A percentile compares a stretch with the other conserved stretches of the same genome.
Evolutionary conservation across 2,888 invertebrate genomes (phyloP).

Genomic region (Lasioglossum morio): DNA sequence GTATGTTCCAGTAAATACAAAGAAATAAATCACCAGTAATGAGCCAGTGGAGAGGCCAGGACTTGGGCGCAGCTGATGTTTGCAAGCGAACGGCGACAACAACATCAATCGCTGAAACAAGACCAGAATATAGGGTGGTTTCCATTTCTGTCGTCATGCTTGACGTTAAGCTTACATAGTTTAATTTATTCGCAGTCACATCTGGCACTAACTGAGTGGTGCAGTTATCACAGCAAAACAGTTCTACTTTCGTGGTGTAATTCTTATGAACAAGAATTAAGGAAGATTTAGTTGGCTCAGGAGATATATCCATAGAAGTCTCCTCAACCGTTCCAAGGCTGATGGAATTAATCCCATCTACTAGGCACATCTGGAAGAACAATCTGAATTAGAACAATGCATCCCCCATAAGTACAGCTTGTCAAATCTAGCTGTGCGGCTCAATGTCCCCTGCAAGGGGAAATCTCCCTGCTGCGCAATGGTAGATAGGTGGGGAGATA

Average conservation of each 20-base stretch:
- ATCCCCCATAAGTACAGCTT: no score
- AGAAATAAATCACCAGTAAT: slow-evolving; percentile 88
- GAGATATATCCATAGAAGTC: slow-evolving; percentile 52
- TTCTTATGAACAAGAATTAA: slow-evolving; percentile 67
- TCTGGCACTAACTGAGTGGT: slow-evolving; percentile 73
- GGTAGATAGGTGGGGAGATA: no score
- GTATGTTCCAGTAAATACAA: slow-evolving; percentile 87
- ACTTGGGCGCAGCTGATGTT: neutral
- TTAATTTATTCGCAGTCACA: rapidly evolving
- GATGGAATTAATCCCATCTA: neutral
- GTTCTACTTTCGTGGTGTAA: slow-evolving; percentile 82
- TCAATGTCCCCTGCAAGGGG: no score
- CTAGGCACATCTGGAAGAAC: slow-evolving; percentile 71
- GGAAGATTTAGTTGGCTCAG: neutral
- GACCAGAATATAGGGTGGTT: neutral
- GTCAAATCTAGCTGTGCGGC: no score
- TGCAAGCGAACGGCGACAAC: slow-evolving; percentile 38
- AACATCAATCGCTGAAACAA: slow-evolving; percentile 62
- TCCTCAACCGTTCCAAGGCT: slow-evolving; percentile 72
- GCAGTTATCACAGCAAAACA: slow-evolving; percentile 83
- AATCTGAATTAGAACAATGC: neutral
- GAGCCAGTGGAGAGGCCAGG: slow-evolving; percentile 87
- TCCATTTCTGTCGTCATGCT: no score
- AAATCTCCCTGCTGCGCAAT: no score
- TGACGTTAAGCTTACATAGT: slow-evolving; percentile 34